Evolutionary conservation across 53 echinoderm and acorn worm genomes (phyloP).

Genomic region (Astropecten irregularis): DNA sequence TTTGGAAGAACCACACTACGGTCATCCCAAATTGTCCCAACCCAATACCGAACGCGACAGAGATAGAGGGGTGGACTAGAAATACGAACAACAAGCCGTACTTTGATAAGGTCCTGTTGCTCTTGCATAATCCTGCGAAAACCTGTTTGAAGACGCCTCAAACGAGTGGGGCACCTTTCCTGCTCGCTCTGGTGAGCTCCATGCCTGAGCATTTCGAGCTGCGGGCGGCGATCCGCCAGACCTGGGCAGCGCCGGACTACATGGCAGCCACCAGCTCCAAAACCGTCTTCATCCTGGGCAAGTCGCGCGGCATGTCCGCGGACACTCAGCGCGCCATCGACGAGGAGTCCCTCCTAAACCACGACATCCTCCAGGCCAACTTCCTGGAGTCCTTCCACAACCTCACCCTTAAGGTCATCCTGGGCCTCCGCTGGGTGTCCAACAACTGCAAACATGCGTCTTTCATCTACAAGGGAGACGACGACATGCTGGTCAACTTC

Average conservation of each 20-base stretch:
- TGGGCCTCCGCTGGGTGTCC: slow-evolving; percentile 79
- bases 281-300: slow-evolving; percentile 83
- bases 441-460: slow-evolving; percentile 59
- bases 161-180: slow-evolving; percentile 34
- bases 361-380: slow-evolving; percentile 78
- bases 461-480: slow-evolving; percentile 90
- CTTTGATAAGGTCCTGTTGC: slow-evolving; percentile 53
- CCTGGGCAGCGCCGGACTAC: slow-evolving; percentile 78
- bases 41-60: slow-evolving; percentile 70
- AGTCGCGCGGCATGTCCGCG: slow-evolving; percentile 50
- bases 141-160: slow-evolving; percentile 52
- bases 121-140: slow-evolving; percentile 61
- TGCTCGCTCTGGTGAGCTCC: slow-evolving; percentile 78
- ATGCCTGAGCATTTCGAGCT: slow-evolving; percentile 77
- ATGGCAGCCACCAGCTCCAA: slow-evolving; percentile 56
- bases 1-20: slow-evolving; percentile 75
- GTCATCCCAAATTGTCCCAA: slow-evolving; percentile 62
- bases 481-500: slow-evolving; percentile 97
- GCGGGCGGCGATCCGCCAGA: slow-evolving; percentile 77
- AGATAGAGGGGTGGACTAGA: slow-evolving; percentile 73
- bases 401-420: slow-evolving; percentile 86
- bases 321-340: slow-evolving; percentile 42
- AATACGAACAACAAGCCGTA: slow-evolving; percentile 64
- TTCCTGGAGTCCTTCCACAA: slow-evolving; percentile 94
- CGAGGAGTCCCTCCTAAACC: slow-evolving; percentile 48